Conservation (phyloP, 2,797 vertebrate genomes). For the Rhinoraja longicauda region DNA sequence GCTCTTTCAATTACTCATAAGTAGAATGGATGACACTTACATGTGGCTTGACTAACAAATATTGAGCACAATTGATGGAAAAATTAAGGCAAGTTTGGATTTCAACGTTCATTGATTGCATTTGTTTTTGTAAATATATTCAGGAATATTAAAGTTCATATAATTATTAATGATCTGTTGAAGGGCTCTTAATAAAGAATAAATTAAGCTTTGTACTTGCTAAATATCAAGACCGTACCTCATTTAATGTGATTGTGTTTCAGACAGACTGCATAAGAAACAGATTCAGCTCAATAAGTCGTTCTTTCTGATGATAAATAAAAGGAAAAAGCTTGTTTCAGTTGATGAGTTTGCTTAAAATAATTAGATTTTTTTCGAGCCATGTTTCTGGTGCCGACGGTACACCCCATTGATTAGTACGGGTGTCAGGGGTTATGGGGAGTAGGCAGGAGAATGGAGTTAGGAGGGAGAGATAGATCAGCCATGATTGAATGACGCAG, state of each 20-base stretch:
- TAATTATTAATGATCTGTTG: background rate
- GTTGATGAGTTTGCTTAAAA: background rate
- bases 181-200: background rate
- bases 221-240: background rate
- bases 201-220: background rate
- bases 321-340: background rate
- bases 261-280: background rate
- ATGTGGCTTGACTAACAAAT: background rate
- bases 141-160: background rate
- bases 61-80: background rate
- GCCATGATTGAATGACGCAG: too few relatives aligned
- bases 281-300: background rate
- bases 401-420: too few relatives aligned
- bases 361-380: background rate
- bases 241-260: background rate
- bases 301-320: background rate
- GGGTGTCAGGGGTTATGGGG: too few relatives aligned
- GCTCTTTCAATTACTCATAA: background rate
- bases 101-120: background rate
- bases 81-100: background rate
- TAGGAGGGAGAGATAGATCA: too few relatives aligned
- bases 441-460: too few relatives aligned
- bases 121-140: background rate
- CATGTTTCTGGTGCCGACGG: too few relatives aligned
- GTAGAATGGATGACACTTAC: background rate